These are phyloP conservation scores for Tortrix viridana DNA, from an alignment of 2,888 invertebrate genomes.

Conservation along the genomic window DNA sequence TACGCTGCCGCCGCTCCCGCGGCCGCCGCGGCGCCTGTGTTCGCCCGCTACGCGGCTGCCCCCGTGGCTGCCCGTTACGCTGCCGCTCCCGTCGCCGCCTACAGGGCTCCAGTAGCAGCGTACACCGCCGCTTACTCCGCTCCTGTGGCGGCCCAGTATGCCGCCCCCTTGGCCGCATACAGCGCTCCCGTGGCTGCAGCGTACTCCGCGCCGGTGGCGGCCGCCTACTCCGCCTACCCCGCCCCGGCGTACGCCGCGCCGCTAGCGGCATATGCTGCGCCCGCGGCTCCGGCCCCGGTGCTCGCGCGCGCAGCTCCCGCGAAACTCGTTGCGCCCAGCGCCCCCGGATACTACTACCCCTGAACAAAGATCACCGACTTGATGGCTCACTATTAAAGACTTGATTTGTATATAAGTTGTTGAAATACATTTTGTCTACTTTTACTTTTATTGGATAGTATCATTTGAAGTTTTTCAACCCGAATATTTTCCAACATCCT, in stretches of 20 bases:
- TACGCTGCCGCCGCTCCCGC: conserved; percentile 55
- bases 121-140: conserved; percentile 44
- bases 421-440: conserved; percentile 51
- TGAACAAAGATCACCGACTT: conserved; percentile 56
- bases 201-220: conserved; percentile 41
- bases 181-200: conserved; percentile 36
- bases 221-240: conserved; percentile 63
- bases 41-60: conserved; percentile 41
- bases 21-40: conserved; percentile 43
- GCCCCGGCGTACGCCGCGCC: conserved; percentile 53
- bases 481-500: no score
- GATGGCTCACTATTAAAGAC: conserved; percentile 65
- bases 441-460: conserved; percentile 28
- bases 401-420: conserved; percentile 68
- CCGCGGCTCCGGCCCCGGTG: conserved; percentile 84
- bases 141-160: conserved; percentile 32
- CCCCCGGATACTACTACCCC: conserved; percentile 73
- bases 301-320: conserved; percentile 86
- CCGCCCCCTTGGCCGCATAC: conserved; percentile 36
- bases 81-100: conserved; percentile 44
- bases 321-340: conserved; percentile 82
- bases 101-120: conserved; percentile 44
- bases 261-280: conserved; percentile 58
- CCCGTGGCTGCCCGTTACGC: conserved; percentile 47
- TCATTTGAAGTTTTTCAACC: background rate